Percentiles rank a stretch among this genome's conserved stretches.
These are phyloP conservation scores for Polypedilum pembai DNA, from an alignment of 1,140 invertebrate genomes.

Conservation along the genomic window DNA sequence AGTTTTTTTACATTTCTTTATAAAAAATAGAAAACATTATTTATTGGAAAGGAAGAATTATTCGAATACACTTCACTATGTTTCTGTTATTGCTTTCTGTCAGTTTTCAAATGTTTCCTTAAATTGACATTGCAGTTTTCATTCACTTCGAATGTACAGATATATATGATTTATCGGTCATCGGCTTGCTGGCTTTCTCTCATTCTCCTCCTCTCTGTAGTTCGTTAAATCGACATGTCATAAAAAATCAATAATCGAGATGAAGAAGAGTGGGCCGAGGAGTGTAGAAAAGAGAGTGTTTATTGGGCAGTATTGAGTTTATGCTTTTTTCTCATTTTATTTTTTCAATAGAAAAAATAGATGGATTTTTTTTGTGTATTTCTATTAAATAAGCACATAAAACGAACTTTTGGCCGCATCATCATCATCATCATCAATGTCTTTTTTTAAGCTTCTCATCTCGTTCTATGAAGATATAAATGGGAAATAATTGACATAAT, in stretches of 20 bases:
- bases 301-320: no score
- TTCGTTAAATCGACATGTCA: not conserved
- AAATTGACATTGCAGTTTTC: not conserved
- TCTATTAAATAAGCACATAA: no score
- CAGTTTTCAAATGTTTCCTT: not conserved
- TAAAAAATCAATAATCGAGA: conserved; percentile 5
- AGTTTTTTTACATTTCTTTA: no score
- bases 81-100: not conserved
- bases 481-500: conserved; percentile 25
- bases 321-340: no score
- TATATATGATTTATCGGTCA: not conserved
- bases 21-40: no score
- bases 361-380: no score
- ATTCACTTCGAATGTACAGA: not conserved
- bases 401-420: no score
- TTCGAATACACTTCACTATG: no score
- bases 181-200: not conserved
- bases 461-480: not conserved
- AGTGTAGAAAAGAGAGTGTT: no score
- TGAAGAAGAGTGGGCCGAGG: not conserved
- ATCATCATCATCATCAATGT: no score
- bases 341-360: no score
- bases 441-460: not conserved
- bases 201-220: not conserved
- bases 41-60: no score